Evolutionary conservation across 2,797 vertebrate species (phyloP), one percentile per base, ranked within the genome.

Genomic region (Chelon labrosus): DNA sequence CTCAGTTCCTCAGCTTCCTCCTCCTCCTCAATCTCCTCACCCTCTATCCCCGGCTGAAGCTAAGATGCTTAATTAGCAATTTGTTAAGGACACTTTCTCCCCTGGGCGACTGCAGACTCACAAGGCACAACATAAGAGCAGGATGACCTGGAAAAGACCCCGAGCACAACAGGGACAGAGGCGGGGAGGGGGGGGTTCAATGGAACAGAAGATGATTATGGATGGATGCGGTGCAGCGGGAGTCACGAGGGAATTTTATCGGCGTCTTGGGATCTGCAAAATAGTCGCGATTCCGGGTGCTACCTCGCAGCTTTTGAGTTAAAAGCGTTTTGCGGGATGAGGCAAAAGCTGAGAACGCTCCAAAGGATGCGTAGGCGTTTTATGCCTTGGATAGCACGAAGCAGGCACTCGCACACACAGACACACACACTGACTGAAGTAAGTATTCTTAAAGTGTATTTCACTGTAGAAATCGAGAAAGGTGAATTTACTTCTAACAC

Each of bases 11-110:
- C 61, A 50, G 14, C 49, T 10, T 7, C 31, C 54, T 38, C 16
- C 54, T 38, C 16, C 57, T 51, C 42, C 44, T 53, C 25, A 14
- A 38, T 65, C 67, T 42, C 22, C 22, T 57, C 49, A 22, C 66
- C 69, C 52, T 58, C 47, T 22, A 52, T 79, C 73, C 75, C 55
- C 67, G 70, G 41, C 63, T 65, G 58, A 54, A 70, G 55, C 65
- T 35, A 64, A 73, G 67, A 70, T 73, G 62, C 79, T 85, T 88
- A 84, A 91, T 92, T 91, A 90, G 77, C 67, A 79, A 82, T 90
- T 88, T 84, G 80, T 82, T 86, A 86, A 87, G 85, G 80, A 85
- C 88, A 82, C 62, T 57, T 46, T 61, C 47, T 87, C 80, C 86
- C 79, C 22, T 11, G 59, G 82, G 89, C 62, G 13, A 70, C 71